phyloP scores from a whole-genome alignment of 2,797 vertebrate genomes.

The Muscicapa striata region DNA sequence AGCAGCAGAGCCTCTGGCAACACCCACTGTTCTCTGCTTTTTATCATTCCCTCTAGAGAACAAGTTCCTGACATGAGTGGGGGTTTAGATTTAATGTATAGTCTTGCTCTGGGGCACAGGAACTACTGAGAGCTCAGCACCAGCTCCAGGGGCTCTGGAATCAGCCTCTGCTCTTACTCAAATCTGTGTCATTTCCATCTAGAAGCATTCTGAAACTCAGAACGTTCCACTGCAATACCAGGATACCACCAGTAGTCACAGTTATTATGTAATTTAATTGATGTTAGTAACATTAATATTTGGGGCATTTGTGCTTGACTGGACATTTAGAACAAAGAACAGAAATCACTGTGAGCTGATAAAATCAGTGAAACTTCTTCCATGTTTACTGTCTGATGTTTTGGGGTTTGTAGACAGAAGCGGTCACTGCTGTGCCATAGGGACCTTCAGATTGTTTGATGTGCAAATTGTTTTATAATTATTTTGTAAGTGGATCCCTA shows the following conservation, averaged over 20 bases:
- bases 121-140: not conserved
- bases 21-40: not conserved
- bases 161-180: not conserved
- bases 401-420: not conserved
- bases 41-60: not conserved
- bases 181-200: too few species aligned
- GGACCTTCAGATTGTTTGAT: not conserved
- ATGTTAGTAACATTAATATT: not conserved
- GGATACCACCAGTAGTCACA: not conserved
- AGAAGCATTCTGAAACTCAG: not conserved
- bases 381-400: not conserved
- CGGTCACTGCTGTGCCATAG: not conserved
- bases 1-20: not conserved
- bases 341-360: not conserved
- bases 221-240: not conserved
- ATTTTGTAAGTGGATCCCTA: slow-evolving; percentile 27
- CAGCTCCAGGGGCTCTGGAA: not conserved
- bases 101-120: not conserved
- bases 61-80: not conserved
- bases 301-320: not conserved
- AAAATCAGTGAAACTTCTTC: not conserved
- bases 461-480: not conserved
- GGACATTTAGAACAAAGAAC: not conserved
- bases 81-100: not conserved
- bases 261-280: not conserved